These are phyloP conservation scores for Muscina levida DNA, from an alignment of 2,888 invertebrate species.

Conservation along the genomic window DNA sequence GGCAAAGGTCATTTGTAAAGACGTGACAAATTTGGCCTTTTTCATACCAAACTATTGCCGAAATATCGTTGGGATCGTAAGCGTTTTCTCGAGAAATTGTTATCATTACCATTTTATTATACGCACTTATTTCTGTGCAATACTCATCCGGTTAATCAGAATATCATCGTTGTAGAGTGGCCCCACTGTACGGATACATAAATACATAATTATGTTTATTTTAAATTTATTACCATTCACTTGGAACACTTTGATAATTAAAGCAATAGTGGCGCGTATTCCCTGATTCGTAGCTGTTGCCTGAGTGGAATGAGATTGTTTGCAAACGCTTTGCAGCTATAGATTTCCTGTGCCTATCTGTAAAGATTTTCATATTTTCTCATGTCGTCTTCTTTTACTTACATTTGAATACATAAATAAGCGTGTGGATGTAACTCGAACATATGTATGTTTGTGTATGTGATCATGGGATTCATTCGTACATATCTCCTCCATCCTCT, in stretches of 20 bases:
- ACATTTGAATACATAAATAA: background rate
- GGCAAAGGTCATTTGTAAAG: too few relatives aligned
- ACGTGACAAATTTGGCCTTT: too few relatives aligned
- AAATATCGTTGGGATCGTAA: too few relatives aligned
- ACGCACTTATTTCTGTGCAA: too few relatives aligned
- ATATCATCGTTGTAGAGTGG: background rate
- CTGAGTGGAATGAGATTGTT: conserved; percentile 15
- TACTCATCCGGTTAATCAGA: background rate
- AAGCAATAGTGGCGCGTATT: conserved; percentile 36
- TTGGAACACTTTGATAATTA: conserved; percentile 41
- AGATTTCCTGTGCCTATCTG: conserved; percentile 38
- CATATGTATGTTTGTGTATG: background rate
- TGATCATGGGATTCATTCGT: background rate
- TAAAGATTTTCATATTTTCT: conserved; percentile 37
- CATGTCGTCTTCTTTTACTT: conserved; percentile 32
- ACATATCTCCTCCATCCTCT: conserved; percentile 15
- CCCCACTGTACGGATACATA: conserved; percentile 21
- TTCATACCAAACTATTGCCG: too few relatives aligned
- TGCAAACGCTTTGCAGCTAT: conserved; percentile 30
- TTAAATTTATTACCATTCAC: conserved; percentile 41
- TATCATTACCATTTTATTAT: too few relatives aligned
- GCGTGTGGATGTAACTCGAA: background rate
- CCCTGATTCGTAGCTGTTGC: conserved; percentile 16
- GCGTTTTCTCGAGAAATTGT: too few relatives aligned
- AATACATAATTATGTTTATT: conserved; percentile 41